phyloP scores from a whole-genome alignment of 2,113 vertebrate species.

The Pica pica region DNA sequence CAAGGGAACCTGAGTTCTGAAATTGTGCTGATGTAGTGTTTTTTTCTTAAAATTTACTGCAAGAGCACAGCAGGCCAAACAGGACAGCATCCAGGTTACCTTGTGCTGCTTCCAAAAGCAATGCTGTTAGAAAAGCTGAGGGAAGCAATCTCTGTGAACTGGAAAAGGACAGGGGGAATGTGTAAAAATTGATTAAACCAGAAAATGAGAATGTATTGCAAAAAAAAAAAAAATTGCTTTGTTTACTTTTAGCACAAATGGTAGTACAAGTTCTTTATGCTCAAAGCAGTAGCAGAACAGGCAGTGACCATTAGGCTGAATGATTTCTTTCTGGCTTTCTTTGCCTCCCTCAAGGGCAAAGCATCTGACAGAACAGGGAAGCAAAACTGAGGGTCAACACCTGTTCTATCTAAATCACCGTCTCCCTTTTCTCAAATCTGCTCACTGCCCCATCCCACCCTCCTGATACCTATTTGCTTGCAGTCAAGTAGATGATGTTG shows the following conservation, averaged over 20 bases:
- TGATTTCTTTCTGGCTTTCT: not conserved
- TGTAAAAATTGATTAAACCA: not conserved
- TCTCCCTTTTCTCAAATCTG: not conserved
- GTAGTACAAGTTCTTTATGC: not conserved
- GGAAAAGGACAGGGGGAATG: not conserved
- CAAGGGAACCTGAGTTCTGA: not conserved
- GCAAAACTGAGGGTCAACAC: rapidly evolving
- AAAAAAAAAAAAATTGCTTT: not conserved
- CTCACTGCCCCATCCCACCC: not conserved
- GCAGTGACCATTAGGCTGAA: not conserved
- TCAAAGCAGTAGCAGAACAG: not conserved
- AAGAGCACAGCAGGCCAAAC: not conserved
- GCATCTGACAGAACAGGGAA: not conserved
- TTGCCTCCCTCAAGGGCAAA: not conserved
- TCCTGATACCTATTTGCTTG: not conserved
- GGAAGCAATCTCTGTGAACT: not conserved
- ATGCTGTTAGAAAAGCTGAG: not conserved
- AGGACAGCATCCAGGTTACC: conserved; percentile 35
- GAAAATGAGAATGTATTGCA: not conserved
- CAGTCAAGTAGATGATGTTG: not conserved
- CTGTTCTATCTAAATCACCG: not conserved
- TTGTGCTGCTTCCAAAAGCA: conserved; percentile 32
- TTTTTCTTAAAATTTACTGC: conserved; percentile 22
- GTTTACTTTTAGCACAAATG: not conserved
- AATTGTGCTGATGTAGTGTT: not conserved